phyloP scores from a whole-genome alignment of 1,140 invertebrate species.

The Mactra quadrangularis region DNA sequence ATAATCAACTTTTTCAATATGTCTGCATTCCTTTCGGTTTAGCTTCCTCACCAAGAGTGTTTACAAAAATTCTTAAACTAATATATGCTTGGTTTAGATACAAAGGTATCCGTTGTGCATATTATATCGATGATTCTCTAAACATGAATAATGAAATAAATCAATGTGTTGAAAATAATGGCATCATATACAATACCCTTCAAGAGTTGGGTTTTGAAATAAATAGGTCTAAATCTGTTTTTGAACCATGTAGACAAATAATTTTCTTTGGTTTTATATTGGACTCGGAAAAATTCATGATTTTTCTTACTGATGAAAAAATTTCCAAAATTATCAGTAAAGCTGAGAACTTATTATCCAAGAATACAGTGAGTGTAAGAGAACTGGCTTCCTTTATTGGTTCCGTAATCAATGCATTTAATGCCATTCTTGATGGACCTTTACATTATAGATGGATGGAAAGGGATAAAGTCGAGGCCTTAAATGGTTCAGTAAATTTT shows the following conservation, averaged over 20 bases:
- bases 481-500: constrained; percentile 9
- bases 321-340: background rate
- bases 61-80: constrained; percentile 41
- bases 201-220: background rate
- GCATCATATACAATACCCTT: too few relatives aligned
- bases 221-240: constrained; percentile 32
- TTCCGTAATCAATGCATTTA: constrained; percentile 4
- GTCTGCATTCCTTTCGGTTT: constrained; percentile 32
- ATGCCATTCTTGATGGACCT: constrained; percentile 14
- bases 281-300: constrained; percentile 38
- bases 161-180: background rate
- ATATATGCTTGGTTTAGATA: constrained; percentile 34
- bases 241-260: constrained; percentile 7
- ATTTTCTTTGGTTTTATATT: constrained; percentile 42
- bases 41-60: too few relatives aligned
- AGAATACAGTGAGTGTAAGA: background rate
- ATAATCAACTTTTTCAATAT: constrained; percentile 44
- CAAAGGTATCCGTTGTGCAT: too few relatives aligned
- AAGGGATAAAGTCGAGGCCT: constrained; percentile 4
- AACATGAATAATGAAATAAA: constrained; percentile 26
- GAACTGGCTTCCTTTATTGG: constrained; percentile 40
- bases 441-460: constrained; percentile 41
- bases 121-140: constrained; percentile 55
- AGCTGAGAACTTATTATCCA: background rate
- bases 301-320: constrained; percentile 32